Evolutionary conservation across 2,888 invertebrate species (phyloP).

Genomic region (Quadriops clusia): DNA sequence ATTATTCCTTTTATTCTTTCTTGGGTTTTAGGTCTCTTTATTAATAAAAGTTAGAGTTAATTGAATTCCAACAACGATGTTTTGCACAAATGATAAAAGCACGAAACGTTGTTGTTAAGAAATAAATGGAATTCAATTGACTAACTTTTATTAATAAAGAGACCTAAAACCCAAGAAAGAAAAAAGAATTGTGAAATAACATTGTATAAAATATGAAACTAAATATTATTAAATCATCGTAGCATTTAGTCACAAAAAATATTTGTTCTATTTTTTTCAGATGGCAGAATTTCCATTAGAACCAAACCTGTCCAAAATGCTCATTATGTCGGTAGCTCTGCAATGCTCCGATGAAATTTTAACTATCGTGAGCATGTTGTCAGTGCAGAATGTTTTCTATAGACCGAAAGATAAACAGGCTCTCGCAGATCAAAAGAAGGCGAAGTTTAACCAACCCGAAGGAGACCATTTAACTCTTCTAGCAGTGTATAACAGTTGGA

Average conservation of each 20-base stretch:
- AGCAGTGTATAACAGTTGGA: conserved; percentile 99
- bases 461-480: conserved; percentile 95
- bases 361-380: conserved; percentile 97
- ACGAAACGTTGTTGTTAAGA: no score
- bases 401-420: conserved; percentile 92
- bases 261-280: conserved; percentile 35
- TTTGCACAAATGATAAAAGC: no score
- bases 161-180: no score
- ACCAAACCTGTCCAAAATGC: conserved; percentile 94
- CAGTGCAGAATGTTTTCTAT: conserved; percentile 97
- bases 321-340: conserved; percentile 97
- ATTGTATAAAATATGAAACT: no score
- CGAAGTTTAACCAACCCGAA: conserved; percentile 97
- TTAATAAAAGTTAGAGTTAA: no score
- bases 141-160: no score
- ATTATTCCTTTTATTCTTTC: no score
- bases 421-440: conserved; percentile 95
- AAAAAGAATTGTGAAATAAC: no score
- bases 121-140: no score
- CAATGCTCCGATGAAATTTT: conserved; percentile 97
- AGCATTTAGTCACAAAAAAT: neutral
- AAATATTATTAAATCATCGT: neutral
- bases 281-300: conserved; percentile 99
- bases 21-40: no score
- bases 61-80: no score